Percentiles rank a stretch among this genome's conserved stretches.
phyloP scores from a whole-genome alignment of 2,113 vertebrate species.

The Cyprinus carpio region DNA sequence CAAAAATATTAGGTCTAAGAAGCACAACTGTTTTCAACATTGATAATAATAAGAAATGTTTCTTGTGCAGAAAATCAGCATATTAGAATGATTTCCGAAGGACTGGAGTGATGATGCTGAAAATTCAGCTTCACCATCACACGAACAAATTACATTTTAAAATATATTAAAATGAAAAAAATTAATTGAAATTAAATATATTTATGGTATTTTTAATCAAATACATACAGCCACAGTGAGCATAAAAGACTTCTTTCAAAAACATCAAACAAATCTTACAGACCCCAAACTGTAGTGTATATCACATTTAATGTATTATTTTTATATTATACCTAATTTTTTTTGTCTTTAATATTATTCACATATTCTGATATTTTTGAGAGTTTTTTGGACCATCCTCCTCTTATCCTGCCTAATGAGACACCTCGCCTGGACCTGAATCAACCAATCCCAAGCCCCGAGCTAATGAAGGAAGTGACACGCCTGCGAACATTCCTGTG shows the following conservation, averaged over 20 bases:
- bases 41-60: too few species aligned
- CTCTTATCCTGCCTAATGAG: slow-evolving; percentile 88
- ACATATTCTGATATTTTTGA: slow-evolving; percentile 83
- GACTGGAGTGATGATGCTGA: too few species aligned
- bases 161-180: neutral
- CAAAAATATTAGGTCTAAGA: too few species aligned
- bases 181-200: neutral
- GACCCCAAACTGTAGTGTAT: neutral
- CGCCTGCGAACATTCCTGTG: slow-evolving; percentile 86
- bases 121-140: neutral
- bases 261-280: neutral
- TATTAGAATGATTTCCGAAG: too few species aligned
- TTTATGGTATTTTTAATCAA: neutral
- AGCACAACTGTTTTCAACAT: too few species aligned
- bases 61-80: too few species aligned
- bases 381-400: slow-evolving; percentile 90
- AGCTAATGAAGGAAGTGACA: slow-evolving; percentile 84
- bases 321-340: neutral
- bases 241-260: neutral
- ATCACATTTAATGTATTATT: neutral
- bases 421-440: slow-evolving; percentile 84
- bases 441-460: slow-evolving; percentile 79
- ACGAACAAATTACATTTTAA: neutral
- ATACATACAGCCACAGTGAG: neutral
- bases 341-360: slow-evolving; percentile 24